Evolutionary conservation across 2,797 vertebrate genomes (phyloP).

Genomic region (Tenualosa ilisha): DNA sequence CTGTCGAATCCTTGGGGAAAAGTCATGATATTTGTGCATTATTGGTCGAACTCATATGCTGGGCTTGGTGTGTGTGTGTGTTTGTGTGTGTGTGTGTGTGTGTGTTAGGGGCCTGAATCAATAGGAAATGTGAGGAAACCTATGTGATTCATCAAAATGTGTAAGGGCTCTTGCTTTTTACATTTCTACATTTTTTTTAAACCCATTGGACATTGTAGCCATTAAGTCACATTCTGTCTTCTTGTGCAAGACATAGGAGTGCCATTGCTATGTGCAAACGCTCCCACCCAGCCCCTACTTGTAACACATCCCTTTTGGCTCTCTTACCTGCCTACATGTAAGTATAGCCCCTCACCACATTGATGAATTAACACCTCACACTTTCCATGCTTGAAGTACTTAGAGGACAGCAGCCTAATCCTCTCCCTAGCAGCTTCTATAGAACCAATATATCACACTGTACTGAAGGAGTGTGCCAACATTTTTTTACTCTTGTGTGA

Average conservation of each 20-base stretch:
- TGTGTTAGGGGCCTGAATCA: background rate
- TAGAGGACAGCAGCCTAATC: background rate
- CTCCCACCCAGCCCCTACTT: background rate
- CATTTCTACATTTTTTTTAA: background rate
- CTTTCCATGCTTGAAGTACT: background rate
- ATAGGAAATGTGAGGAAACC: no score
- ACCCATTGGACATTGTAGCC: background rate
- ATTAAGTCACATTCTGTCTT: background rate
- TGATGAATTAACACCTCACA: slow-evolving; percentile 1
- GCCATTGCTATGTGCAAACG: background rate
- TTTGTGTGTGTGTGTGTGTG: background rate
- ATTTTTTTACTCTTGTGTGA: background rate
- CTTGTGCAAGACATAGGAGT: background rate
- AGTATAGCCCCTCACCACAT: background rate
- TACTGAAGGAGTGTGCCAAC: background rate
- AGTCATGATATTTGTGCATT: background rate
- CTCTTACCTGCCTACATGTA: background rate
- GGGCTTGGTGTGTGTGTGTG: background rate
- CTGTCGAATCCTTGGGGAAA: background rate
- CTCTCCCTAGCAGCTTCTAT: background rate
- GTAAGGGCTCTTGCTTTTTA: background rate
- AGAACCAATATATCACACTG: background rate
- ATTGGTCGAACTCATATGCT: background rate
- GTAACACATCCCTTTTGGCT: background rate
- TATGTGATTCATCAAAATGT: background rate